phyloP scores from a whole-genome alignment of 1,140 invertebrate genomes.

The Meloidogyne exigua region DNA sequence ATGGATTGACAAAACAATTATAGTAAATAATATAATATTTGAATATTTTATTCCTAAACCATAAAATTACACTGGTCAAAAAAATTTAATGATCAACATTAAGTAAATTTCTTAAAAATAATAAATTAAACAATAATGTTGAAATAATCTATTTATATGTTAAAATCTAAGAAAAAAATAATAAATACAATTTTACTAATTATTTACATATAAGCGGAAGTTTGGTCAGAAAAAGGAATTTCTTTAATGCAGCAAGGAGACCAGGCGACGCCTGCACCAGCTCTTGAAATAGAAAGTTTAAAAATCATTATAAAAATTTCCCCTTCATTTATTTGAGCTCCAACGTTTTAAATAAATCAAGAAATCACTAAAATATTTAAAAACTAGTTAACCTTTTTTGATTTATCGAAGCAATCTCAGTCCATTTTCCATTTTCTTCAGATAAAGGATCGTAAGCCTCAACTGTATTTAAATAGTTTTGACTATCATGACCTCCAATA shows the following conservation, averaged over 20 bases:
- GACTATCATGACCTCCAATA: constrained; percentile 66
- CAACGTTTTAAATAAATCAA: too few species aligned
- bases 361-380: constrained; percentile 22
- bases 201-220: not conserved
- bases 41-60: too few species aligned
- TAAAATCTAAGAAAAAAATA: too few species aligned
- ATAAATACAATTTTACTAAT: not conserved
- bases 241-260: constrained; percentile 69
- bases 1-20: too few species aligned
- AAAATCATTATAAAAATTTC: too few species aligned
- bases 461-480: constrained; percentile 65
- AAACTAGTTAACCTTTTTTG: constrained; percentile 50
- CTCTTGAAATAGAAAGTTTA: constrained; percentile 34
- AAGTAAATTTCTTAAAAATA: too few species aligned
- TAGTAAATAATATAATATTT: too few species aligned
- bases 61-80: too few species aligned
- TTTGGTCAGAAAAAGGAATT: not conserved
- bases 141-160: too few species aligned
- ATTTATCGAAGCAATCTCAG: constrained; percentile 59
- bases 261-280: constrained; percentile 49
- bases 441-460: constrained; percentile 65
- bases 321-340: too few species aligned
- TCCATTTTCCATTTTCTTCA: constrained; percentile 62
- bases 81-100: too few species aligned
- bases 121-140: too few species aligned